phyloP scores from a whole-genome alignment of 1,140 invertebrate genomes.

The Atta cephalotes region DNA sequence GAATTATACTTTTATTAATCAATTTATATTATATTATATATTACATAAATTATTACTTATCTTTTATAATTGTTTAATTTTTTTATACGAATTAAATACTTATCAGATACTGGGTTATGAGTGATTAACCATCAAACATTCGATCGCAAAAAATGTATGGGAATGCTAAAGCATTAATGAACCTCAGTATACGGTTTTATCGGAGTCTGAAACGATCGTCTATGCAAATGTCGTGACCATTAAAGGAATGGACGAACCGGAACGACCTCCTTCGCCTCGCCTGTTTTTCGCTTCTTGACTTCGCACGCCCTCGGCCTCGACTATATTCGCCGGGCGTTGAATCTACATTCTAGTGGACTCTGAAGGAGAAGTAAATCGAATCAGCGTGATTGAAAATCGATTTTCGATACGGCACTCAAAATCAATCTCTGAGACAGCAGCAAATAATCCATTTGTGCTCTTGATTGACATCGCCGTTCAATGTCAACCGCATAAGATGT shows the following conservation, averaged over 20 bases:
- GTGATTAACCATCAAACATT: neutral
- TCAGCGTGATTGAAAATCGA: conserved; percentile 56
- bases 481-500: conserved; percentile 44
- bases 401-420: conserved; percentile 59
- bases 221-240: conserved; percentile 48
- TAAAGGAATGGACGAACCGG: conserved; percentile 41
- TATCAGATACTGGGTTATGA: neutral
- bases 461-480: conserved; percentile 53
- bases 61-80: neutral
- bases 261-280: conserved; percentile 34
- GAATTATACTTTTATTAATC: neutral
- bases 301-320: conserved; percentile 12
- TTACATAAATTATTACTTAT: neutral
- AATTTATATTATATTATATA: neutral
- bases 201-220: conserved; percentile 12
- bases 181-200: conserved; percentile 6
- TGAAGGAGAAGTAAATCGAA: conserved; percentile 60
- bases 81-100: neutral
- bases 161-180: conserved; percentile 17
- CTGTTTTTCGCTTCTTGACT: conserved; percentile 58
- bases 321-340: conserved; percentile 38
- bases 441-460: conserved; percentile 60
- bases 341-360: conserved; percentile 62
- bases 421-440: conserved; percentile 59
- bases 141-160: neutral